A percentile compares a stretch with the other conserved stretches of the same genome.
Conservation (phyloP, 2,888 invertebrate genomes). For the Drepanosiphum platanoidis region DNA sequence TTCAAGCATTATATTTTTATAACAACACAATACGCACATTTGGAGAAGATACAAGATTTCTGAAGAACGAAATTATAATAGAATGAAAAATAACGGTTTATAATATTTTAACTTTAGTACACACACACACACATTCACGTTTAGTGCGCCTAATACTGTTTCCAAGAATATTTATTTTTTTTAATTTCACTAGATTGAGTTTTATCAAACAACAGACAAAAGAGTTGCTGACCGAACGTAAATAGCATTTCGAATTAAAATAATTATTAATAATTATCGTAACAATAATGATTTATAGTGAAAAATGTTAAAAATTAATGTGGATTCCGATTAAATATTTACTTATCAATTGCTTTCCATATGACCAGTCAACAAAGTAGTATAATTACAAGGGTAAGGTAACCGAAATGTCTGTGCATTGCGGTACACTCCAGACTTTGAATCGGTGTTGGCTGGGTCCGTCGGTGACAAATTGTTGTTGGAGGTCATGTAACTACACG, state of each 20-base stretch:
- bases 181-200: neutral
- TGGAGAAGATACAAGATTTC: neutral
- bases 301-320: neutral
- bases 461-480: conserved; percentile 24
- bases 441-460: conserved; percentile 43
- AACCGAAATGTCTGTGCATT: conserved; percentile 50
- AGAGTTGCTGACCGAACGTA: neutral
- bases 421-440: conserved; percentile 43
- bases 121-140: neutral
- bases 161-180: neutral
- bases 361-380: too few relatives aligned
- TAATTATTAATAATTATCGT: neutral
- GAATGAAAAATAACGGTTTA: neutral
- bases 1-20: too few relatives aligned
- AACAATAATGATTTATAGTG: neutral
- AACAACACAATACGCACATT: neutral
- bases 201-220: too few relatives aligned
- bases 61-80: neutral
- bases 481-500: conserved; percentile 23
- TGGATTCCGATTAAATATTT: neutral
- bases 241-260: neutral
- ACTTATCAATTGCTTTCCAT: neutral
- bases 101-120: neutral
- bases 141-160: neutral
- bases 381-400: conserved; percentile 54